phyloP scores from a whole-genome alignment of 2,113 vertebrate species.

The Vireo altiloquus region DNA sequence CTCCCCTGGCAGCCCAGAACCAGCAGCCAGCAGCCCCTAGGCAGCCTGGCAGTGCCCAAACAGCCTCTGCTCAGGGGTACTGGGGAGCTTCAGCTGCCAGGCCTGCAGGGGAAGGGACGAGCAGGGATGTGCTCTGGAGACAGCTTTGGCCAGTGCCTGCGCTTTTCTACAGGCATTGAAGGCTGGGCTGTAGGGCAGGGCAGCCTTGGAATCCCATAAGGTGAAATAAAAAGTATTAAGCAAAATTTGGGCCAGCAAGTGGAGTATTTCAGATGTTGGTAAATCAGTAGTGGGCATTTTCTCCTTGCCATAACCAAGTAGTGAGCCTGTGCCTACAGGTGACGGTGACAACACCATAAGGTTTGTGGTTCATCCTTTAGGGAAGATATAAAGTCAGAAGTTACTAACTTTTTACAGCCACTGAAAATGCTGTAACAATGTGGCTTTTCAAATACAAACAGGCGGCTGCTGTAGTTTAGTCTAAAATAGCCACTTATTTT shows the following conservation, averaged over 20 bases:
- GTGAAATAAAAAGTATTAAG: neutral
- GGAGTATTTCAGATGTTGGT: neutral
- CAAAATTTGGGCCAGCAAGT: neutral
- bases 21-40: neutral
- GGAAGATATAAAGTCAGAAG: neutral
- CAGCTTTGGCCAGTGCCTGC: neutral
- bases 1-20: neutral
- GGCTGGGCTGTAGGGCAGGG: neutral
- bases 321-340: neutral
- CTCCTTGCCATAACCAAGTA: neutral
- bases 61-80: neutral
- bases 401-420: neutral
- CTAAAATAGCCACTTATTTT: neutral
- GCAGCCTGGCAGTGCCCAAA: neutral
- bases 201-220: neutral
- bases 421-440: neutral
- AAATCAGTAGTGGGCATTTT: neutral
- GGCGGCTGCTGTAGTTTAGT: neutral
- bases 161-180: neutral
- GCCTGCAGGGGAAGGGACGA: rapidly evolving
- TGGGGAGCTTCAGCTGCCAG: neutral
- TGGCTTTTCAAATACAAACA: neutral
- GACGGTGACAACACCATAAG: neutral
- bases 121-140: neutral
- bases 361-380: neutral